These are phyloP conservation scores for Cercocebus atys DNA, from an alignment of 2,113 vertebrate species.

Conservation along the genomic window DNA sequence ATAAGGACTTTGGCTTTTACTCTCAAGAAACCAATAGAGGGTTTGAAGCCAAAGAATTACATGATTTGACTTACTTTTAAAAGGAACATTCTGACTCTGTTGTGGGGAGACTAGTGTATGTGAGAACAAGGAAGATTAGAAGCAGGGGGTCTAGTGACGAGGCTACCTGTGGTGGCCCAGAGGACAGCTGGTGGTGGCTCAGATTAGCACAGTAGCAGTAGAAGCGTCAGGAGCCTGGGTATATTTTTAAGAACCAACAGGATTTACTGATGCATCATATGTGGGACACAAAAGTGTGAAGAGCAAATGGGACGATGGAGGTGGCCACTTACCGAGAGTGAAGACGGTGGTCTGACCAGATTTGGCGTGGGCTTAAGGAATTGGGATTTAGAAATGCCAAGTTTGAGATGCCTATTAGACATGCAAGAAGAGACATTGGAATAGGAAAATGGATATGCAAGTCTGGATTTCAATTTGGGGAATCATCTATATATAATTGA, in stretches of 20 bases:
- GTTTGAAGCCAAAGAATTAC: not conserved
- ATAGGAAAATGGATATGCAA: not conserved
- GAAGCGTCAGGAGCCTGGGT: not conserved
- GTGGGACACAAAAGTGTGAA: not conserved
- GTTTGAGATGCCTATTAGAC: not conserved
- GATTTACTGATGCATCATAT: not conserved
- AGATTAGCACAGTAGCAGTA: rapidly evolving
- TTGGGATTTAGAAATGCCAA: not conserved
- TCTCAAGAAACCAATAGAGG: not conserved
- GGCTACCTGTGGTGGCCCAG: not conserved
- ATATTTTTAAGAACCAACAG: not conserved
- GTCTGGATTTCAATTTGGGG: not conserved
- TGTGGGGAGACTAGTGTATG: no score
- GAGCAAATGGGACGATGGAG: not conserved
- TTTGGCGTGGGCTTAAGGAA: not conserved
- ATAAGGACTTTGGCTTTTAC: not conserved
- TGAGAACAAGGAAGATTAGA: not conserved
- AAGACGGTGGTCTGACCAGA: not conserved
- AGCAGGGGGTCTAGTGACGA: not conserved
- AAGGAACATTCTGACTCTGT: not conserved
- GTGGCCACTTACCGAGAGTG: not conserved
- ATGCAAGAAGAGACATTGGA: no score
- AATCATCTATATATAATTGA: not conserved
- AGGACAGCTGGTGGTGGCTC: not conserved
- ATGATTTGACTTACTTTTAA: not conserved